These are phyloP conservation scores for Dasyprocta punctata DNA, from an alignment of 2,113 vertebrate species.

Conservation along the genomic window DNA sequence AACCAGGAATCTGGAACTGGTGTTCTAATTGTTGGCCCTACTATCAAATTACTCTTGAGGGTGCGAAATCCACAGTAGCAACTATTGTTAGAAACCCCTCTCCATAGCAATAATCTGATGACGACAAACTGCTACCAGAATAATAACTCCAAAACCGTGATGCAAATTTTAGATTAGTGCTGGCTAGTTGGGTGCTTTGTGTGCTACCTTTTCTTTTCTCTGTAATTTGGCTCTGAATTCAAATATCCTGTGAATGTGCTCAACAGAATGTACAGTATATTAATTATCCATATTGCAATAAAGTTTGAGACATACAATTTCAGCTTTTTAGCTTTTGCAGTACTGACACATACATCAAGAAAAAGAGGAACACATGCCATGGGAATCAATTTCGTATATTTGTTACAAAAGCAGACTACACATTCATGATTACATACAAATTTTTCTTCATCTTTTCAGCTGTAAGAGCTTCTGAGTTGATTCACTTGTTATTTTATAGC, in stretches of 20 bases:
- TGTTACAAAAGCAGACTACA: neutral
- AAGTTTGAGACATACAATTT: neutral
- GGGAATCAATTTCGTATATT: neutral
- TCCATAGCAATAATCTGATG: neutral
- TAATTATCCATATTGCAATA: neutral
- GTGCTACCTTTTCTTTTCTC: neutral
- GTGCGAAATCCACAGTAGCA: neutral
- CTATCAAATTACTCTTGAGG: neutral
- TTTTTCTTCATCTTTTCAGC: neutral
- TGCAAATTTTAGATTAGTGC: neutral
- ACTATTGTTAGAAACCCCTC: neutral
- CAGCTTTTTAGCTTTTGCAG: neutral
- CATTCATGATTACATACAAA: neutral
- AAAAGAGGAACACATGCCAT: neutral
- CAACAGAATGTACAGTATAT: neutral
- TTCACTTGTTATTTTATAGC: neutral
- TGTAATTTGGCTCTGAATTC: neutral
- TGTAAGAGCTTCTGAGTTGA: neutral
- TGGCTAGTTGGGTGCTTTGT: neutral
- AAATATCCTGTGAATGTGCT: neutral
- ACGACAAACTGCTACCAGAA: neutral
- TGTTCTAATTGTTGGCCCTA: neutral
- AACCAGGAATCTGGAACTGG: neutral
- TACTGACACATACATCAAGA: neutral
- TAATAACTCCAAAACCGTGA: neutral